Percentiles rank a stretch among this genome's conserved stretches.
Evolutionary conservation across 2,888 invertebrate genomes (phyloP).

Genomic region (Gibbula magus): DNA sequence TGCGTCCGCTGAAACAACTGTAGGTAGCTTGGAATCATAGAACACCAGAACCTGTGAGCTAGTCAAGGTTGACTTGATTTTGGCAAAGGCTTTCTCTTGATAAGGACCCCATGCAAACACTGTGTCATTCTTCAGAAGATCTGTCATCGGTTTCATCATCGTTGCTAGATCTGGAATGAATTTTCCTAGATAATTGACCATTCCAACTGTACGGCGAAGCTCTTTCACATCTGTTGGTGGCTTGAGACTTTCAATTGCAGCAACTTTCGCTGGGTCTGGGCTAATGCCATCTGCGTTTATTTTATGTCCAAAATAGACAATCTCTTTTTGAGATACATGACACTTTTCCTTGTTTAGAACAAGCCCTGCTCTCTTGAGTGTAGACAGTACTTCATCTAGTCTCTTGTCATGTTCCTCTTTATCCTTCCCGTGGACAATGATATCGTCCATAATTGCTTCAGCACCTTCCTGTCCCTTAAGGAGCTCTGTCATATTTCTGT

Average conservation of each 20-base stretch:
- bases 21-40: slow-evolving; percentile 44
- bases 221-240: slow-evolving; percentile 39
- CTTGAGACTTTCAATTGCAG: slow-evolving; percentile 38
- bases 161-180: slow-evolving; percentile 43
- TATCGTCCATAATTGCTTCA: slow-evolving; percentile 41
- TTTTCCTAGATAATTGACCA: slow-evolving; percentile 47
- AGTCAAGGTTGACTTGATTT: slow-evolving; percentile 38
- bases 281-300: slow-evolving; percentile 39
- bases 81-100: slow-evolving; percentile 41
- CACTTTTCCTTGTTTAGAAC: slow-evolving; percentile 45
- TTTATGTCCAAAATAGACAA: slow-evolving; percentile 40
- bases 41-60: slow-evolving; percentile 41
- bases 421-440: slow-evolving; percentile 35
- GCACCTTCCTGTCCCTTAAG: slow-evolving; percentile 30
- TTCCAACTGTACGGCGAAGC: slow-evolving; percentile 41
- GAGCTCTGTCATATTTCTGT: slow-evolving; percentile 26
- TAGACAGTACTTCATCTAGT: slow-evolving; percentile 29
- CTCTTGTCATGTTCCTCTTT: slow-evolving; percentile 35
- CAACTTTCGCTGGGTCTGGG: slow-evolving; percentile 37
- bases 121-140: slow-evolving; percentile 32
- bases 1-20: slow-evolving; percentile 47
- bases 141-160: slow-evolving; percentile 32
- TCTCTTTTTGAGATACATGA: background rate
- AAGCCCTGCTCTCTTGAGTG: slow-evolving; percentile 29
- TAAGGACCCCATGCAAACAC: slow-evolving; percentile 37